Evolutionary conservation across 2,113 vertebrate genomes (phyloP).

Genomic region (Taurulus bubalis): DNA sequence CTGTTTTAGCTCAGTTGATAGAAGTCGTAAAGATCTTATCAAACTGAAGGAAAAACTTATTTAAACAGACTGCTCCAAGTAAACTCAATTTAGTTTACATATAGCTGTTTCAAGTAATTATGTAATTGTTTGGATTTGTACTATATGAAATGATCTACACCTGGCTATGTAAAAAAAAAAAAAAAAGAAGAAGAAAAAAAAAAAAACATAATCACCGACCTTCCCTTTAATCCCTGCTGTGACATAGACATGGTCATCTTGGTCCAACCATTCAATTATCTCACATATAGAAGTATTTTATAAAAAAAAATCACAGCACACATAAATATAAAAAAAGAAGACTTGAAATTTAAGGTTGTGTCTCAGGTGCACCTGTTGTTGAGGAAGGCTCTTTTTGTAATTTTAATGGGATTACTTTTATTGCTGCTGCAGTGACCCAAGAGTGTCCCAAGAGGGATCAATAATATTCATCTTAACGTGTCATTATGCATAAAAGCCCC

Average conservation of each 20-base stretch:
- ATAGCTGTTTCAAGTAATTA: background rate
- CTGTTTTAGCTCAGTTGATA: slow-evolving; percentile 6
- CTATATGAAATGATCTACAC: background rate
- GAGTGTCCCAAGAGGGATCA: slow-evolving; percentile 28
- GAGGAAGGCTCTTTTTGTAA: background rate
- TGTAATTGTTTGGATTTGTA: slow-evolving; percentile 26
- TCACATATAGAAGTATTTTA: background rate
- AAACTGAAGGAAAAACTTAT: slow-evolving; percentile 1
- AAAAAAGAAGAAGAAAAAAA: background rate
- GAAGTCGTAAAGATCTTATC: slow-evolving; percentile 3
- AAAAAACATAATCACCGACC: background rate
- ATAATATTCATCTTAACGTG: slow-evolving; percentile 27
- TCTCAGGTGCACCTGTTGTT: slow-evolving; percentile 8
- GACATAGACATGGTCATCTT: too few species aligned
- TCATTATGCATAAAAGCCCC: slow-evolving; percentile 23
- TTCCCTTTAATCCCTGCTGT: background rate
- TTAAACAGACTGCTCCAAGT: slow-evolving; percentile 3
- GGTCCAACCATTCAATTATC: background rate
- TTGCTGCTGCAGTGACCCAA: background rate
- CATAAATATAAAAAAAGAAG: background rate
- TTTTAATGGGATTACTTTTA: slow-evolving; percentile 10
- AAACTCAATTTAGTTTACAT: slow-evolving; percentile 23
- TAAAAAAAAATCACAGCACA: background rate
- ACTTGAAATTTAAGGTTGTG: background rate
- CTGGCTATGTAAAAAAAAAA: background rate